Evolutionary conservation across 1,140 invertebrate genomes (phyloP).

Genomic region (Halotydeus destructor): DNA sequence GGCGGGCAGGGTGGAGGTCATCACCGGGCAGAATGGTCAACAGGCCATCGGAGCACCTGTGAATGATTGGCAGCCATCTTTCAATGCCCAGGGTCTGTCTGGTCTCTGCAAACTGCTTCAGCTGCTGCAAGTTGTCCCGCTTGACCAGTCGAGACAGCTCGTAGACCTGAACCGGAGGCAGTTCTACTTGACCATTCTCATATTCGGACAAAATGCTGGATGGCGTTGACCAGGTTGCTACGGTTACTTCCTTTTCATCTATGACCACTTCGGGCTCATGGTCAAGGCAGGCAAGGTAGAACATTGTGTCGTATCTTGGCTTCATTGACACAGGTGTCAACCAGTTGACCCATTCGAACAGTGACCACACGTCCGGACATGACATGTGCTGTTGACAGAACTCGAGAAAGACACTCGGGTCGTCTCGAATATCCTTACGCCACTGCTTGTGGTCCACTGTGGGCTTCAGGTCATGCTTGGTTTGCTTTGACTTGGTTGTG

Average conservation of each 20-base stretch:
- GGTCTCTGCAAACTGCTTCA: constrained; percentile 21
- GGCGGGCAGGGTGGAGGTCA: too few species aligned
- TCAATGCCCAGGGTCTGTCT: constrained; percentile 20
- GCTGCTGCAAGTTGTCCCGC: constrained; percentile 20
- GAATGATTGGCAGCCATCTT: constrained; percentile 25
- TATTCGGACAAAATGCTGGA: constrained; percentile 21
- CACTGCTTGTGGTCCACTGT: constrained; percentile 36
- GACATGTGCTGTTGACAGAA: constrained; percentile 46
- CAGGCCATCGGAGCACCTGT: constrained; percentile 23
- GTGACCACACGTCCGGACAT: constrained; percentile 54
- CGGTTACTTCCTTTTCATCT: constrained; percentile 41
- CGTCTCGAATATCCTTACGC: constrained; percentile 41
- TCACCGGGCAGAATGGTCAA: constrained; percentile 26
- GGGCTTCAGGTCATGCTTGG: too few species aligned
- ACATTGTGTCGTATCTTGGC: constrained; percentile 45
- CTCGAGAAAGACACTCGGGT: constrained; percentile 44
- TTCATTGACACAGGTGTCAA: constrained; percentile 38
- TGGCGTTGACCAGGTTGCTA: constrained; percentile 26
- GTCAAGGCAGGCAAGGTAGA: constrained; percentile 43
- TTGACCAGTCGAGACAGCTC: constrained; percentile 27
- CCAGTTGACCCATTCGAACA: constrained; percentile 70
- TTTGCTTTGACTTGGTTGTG: too few species aligned
- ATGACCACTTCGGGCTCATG: constrained; percentile 30
- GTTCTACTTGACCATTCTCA: constrained; percentile 16
- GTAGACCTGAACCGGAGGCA: constrained; percentile 31